Base-by-base conservation (phyloP, 2,888 invertebrate genomes). In the Masnerella sp. region DNA sequence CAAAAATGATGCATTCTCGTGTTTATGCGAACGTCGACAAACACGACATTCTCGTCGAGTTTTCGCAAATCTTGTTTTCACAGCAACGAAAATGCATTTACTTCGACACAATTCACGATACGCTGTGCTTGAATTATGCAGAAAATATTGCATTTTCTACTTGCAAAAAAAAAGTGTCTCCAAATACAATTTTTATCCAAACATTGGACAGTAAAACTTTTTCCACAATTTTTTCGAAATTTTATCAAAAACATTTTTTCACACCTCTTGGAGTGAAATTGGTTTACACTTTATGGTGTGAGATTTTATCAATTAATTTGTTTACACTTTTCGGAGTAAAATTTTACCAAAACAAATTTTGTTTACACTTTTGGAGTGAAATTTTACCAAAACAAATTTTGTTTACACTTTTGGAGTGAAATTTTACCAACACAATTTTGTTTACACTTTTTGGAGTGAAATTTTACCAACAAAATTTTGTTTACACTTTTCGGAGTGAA, bases 71-170 rank as follows among this genome's bases (percentile, higher is more conserved):
- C 22, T n/a, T 25, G 22, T 12, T 1, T n/a, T 11, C 15, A n/a
- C 3, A 40, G 5, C 17, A n/a, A 20, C 5, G 12, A 8, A 2
- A 17, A 1, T 4, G 11, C 25, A 54, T 54, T 54, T 40, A 54
- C 30, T 30, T 54, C 42, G 17, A 28, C n/a, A 30, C 28, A 42
- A 54, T 54, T 54, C 40, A 42, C 28, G 17, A 11, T 18, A 40
- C 40, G 42, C 11, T 12, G 18, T 8, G 11, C 30, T 18, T 40
- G 40, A 54, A 42, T 54, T 54, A 54, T 38, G 40, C 9, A 17
- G 12, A 28, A 54, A 54, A 54, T 30, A 54, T 54, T 40, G 42
- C 54, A 17, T 9, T n/a, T n/a, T n/a, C n/a, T n/a, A n/a, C n/a
- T n/a, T n/a, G n/a, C n/a, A n/a, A n/a, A 42, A 30, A 54, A 42